These are phyloP conservation scores for Prionailurus viverrinus DNA, from an alignment of 2,113 vertebrate species.

Conservation along the genomic window DNA sequence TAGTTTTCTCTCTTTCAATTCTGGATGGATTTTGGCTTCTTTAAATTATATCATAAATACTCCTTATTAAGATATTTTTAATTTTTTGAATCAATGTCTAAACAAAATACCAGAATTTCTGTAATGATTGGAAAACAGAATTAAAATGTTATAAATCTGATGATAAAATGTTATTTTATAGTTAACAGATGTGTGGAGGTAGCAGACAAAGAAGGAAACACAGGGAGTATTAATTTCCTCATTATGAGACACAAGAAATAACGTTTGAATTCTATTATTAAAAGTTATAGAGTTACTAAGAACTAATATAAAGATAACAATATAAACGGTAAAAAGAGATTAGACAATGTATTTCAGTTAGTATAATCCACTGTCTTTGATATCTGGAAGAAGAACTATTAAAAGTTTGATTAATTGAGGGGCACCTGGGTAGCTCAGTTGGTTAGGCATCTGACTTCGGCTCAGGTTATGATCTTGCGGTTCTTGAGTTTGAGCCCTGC, in stretches of 20 bases:
- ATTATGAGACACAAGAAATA: neutral
- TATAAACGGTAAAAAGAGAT: neutral
- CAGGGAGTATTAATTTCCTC: neutral
- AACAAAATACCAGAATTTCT: neutral
- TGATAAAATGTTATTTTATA: neutral
- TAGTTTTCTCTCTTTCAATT: neutral
- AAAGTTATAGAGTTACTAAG: neutral
- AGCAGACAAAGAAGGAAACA: neutral
- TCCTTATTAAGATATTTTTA: neutral
- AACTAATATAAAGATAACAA: neutral
- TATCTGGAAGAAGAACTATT: neutral
- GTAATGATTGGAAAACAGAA: neutral
- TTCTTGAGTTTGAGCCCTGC: too few relatives aligned
- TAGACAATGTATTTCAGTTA: neutral
- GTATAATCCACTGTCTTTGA: neutral
- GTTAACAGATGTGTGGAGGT: neutral
- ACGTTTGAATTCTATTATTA: neutral
- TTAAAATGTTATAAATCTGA: neutral
- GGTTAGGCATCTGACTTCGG: too few relatives aligned
- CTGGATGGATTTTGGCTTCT: neutral
- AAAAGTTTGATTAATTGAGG: neutral
- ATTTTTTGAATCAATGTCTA: neutral
- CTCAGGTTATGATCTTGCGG: too few relatives aligned
- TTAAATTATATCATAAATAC: neutral
- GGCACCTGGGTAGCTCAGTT: too few relatives aligned